phyloP scores from a whole-genome alignment of 2,888 invertebrate genomes.

The Luperina nickerlii region DNA sequence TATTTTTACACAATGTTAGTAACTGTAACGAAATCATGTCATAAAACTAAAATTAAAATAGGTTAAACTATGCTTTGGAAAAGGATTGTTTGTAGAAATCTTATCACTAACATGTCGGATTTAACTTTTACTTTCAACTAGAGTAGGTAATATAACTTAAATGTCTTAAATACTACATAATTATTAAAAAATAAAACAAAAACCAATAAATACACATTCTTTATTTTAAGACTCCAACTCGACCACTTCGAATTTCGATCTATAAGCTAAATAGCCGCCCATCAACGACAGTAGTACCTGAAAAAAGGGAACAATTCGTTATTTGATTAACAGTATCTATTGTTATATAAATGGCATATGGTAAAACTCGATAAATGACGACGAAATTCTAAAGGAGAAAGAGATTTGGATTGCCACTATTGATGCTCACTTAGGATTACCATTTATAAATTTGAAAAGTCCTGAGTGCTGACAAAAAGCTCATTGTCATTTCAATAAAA shows the following conservation, averaged over 20 bases:
- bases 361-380: neutral
- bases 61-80: neutral
- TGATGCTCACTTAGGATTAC: too few relatives aligned
- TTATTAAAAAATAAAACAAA: conserved; percentile 25
- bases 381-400: neutral
- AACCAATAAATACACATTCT: conserved; percentile 13
- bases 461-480: too few relatives aligned
- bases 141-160: neutral
- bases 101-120: neutral
- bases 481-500: too few relatives aligned
- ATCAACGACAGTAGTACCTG: conserved; percentile 77
- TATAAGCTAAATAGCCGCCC: conserved; percentile 81
- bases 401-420: too few relatives aligned
- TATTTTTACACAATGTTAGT: conserved; percentile 14
- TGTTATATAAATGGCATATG: neutral
- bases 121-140: neutral
- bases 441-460: too few relatives aligned
- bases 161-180: neutral
- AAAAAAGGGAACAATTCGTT: conserved; percentile 42
- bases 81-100: neutral
- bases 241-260: conserved; percentile 82
- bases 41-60: neutral
- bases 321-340: neutral
- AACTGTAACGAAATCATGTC: conserved; percentile 4
- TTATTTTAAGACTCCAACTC: conserved; percentile 82